phyloP scores from a whole-genome alignment of 92 coral and sea anemone species.

The Galaxea fascicularis region DNA sequence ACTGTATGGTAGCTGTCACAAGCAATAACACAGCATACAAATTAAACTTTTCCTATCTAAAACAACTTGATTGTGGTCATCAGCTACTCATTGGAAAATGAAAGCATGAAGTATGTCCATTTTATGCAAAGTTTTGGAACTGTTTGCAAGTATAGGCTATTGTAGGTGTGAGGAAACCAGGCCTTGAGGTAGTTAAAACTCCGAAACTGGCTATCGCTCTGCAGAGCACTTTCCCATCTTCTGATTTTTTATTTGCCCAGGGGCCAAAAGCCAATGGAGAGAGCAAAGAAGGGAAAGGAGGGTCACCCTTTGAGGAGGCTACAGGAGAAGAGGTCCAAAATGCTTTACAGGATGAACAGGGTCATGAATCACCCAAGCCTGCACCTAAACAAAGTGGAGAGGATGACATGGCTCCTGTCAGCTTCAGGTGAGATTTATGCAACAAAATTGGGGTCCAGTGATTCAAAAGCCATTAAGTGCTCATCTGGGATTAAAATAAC shows the following conservation, averaged over 20 bases:
- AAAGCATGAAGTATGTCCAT: too few relatives aligned
- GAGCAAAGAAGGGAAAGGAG: slow-evolving; percentile 57
- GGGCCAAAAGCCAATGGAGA: slow-evolving; percentile 31
- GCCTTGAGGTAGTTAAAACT: background rate
- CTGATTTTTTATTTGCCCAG: slow-evolving; percentile 41
- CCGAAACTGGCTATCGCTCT: background rate
- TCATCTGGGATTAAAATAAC: too few relatives aligned
- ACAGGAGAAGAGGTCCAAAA: slow-evolving; percentile 84
- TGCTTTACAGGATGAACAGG: slow-evolving; percentile 81
- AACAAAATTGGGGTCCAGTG: too few relatives aligned
- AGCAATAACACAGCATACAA: too few relatives aligned
- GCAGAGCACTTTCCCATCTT: slow-evolving; percentile 32
- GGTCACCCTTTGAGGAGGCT: slow-evolving; percentile 97
- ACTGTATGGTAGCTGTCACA: too few relatives aligned
- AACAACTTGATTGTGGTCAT: too few relatives aligned
- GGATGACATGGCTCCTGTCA: slow-evolving; percentile 66
- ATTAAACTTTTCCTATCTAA: too few relatives aligned
- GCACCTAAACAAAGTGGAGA: slow-evolving; percentile 61
- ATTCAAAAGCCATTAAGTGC: too few relatives aligned
- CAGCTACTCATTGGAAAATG: too few relatives aligned
- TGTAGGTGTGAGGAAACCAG: too few relatives aligned
- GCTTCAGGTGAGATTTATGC: slow-evolving; percentile 76
- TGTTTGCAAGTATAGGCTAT: too few relatives aligned
- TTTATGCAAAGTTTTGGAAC: too few relatives aligned
- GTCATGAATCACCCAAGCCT: slow-evolving; percentile 84